phyloP scores from a whole-genome alignment of 2,888 invertebrate species.

The Branchellion lobata region DNA sequence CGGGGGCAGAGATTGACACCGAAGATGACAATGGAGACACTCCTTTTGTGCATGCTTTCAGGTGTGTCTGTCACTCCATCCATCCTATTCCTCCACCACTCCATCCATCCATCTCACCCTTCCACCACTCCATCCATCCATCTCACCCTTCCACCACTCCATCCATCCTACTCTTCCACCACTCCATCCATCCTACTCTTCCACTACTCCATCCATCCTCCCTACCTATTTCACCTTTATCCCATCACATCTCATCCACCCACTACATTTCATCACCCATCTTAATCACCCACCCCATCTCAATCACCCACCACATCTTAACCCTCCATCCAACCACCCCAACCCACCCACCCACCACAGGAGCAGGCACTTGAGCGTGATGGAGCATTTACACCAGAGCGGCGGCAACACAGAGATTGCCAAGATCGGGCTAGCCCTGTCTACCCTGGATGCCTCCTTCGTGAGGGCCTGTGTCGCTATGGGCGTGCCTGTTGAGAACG shows the following conservation, averaged over 20 bases:
- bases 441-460: slow-evolving; percentile 50
- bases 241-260: no score
- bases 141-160: background rate
- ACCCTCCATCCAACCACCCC: no score
- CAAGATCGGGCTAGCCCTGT: slow-evolving; percentile 53
- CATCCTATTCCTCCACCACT: background rate
- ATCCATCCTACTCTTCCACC: no score
- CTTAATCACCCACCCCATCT: no score
- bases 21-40: slow-evolving; percentile 54
- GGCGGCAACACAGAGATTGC: slow-evolving; percentile 53
- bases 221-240: no score
- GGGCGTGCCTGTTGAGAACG: slow-evolving; percentile 53
- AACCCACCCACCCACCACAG: slow-evolving; percentile 16
- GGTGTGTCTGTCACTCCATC: background rate
- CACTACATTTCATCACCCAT: no score
- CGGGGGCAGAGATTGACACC: slow-evolving; percentile 52
- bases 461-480: slow-evolving; percentile 49
- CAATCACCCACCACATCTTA: no score
- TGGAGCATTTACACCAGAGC: slow-evolving; percentile 49
- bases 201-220: no score
- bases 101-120: background rate
- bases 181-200: no score
- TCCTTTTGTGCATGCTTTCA: slow-evolving; percentile 53
- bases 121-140: background rate
- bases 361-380: slow-evolving; percentile 48